These are phyloP conservation scores for Mimachlamys varia DNA, from an alignment of 2,888 invertebrate genomes.

Conservation along the genomic window DNA sequence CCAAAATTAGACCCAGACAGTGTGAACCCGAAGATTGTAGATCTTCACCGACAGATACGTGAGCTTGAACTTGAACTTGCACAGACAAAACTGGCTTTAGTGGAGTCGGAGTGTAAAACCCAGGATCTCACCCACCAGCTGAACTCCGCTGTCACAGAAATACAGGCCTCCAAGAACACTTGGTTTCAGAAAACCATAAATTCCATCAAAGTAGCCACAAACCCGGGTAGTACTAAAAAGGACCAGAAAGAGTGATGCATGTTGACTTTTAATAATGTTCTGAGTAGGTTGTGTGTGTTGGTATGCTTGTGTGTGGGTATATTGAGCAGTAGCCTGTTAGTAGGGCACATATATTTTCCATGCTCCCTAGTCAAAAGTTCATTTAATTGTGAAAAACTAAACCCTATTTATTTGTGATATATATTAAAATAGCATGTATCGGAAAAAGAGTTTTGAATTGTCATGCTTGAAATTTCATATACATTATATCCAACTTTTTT, in stretches of 20 bases:
- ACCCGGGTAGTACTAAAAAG: slow-evolving; percentile 64
- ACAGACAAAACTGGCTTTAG: slow-evolving; percentile 97
- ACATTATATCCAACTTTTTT: neutral
- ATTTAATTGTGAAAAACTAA: neutral
- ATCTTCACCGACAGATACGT: slow-evolving; percentile 81
- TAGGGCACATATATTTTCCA: neutral
- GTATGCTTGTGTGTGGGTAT: neutral
- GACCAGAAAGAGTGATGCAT: slow-evolving; percentile 55
- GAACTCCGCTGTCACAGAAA: slow-evolving; percentile 90
- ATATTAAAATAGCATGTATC: neutral
- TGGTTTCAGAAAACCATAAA: slow-evolving; percentile 97
- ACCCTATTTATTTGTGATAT: neutral
- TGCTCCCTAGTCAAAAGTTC: neutral
- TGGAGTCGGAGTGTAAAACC: slow-evolving; percentile 97
- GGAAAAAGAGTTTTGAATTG: neutral
- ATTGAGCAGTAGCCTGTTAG: neutral
- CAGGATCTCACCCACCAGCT: slow-evolving; percentile 95
- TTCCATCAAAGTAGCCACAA: slow-evolving; percentile 83
- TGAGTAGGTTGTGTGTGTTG: neutral
- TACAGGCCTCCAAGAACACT: slow-evolving; percentile 87
- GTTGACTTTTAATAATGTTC: neutral
- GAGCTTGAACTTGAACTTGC: slow-evolving; percentile 97
- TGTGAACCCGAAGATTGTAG: slow-evolving; percentile 69
- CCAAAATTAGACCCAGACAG: slow-evolving; percentile 67
- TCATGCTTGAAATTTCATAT: neutral